A percentile compares a stretch with the other conserved stretches of the same genome.
phyloP scores from a whole-genome alignment of 53 echinoderm and acorn worm species.

The Holothuria scabra region DNA sequence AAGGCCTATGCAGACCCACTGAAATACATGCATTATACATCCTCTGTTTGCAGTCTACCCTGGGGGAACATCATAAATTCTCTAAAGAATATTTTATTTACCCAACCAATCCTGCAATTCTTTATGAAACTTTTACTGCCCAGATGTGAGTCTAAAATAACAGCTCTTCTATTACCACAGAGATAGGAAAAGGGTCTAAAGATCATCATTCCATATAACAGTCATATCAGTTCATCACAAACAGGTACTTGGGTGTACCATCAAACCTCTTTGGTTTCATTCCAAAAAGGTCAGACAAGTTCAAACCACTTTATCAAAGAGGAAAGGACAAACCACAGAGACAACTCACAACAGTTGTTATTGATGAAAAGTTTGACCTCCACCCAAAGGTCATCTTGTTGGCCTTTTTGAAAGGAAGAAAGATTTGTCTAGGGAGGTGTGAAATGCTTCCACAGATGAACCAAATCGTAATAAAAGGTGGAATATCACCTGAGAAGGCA shows the following conservation, averaged over 20 bases:
- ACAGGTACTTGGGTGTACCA: too few species aligned
- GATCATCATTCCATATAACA: too few species aligned
- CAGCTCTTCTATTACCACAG: too few species aligned
- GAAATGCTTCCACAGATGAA: constrained; percentile 27
- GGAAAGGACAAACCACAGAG: background rate
- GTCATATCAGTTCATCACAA: too few species aligned
- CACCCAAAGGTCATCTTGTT: background rate
- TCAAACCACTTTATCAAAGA: background rate
- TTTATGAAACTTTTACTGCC: too few species aligned
- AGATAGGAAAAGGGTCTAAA: too few species aligned
- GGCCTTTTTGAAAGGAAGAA: constrained; percentile 1
- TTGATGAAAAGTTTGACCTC: constrained; percentile 17
- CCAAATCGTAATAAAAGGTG: background rate
- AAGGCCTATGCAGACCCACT: too few species aligned
- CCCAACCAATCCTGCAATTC: too few species aligned
- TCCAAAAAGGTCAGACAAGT: too few species aligned
- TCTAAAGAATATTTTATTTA: background rate
- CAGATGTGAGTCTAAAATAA: too few species aligned
- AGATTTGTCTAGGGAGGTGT: constrained; percentile 41
- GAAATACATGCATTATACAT: background rate
- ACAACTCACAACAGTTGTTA: constrained; percentile 20
- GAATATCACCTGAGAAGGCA: background rate
- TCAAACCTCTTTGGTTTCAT: too few species aligned
- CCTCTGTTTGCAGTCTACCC: background rate
- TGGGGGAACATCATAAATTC: background rate